phyloP scores from a whole-genome alignment of 2,113 vertebrate genomes.

The Pica pica region DNA sequence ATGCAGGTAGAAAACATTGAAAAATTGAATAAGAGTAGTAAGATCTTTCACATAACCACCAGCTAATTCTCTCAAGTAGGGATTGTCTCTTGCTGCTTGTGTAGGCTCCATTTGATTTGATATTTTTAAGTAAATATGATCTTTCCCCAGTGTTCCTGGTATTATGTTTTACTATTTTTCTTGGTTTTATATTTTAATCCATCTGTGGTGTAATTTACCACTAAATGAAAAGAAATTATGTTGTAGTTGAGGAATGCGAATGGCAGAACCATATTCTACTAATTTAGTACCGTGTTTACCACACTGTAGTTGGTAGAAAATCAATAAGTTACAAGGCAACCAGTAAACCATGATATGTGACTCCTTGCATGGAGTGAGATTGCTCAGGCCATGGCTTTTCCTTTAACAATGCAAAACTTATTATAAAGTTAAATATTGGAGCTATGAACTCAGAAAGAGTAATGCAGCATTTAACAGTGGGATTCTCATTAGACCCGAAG shows the following conservation, averaged over 20 bases:
- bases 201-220: not conserved
- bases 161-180: not conserved
- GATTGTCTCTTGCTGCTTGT: not conserved
- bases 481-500: not conserved
- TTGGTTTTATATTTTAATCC: not conserved
- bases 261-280: not conserved
- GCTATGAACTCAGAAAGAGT: slow-evolving; percentile 16
- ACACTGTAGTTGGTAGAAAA: not conserved
- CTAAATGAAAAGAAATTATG: not conserved
- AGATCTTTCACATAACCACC: not conserved
- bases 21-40: not conserved
- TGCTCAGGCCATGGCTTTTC: not conserved
- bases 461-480: not conserved
- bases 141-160: not conserved
- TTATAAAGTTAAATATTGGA: not conserved
- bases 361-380: not conserved
- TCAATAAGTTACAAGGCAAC: not conserved
- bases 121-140: not conserved
- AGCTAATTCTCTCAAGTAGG: not conserved
- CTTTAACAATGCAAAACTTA: not conserved
- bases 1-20: not conserved
- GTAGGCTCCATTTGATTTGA: not conserved
- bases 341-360: not conserved
- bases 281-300: not conserved
- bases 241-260: not conserved